A percentile compares a stretch with the other conserved stretches of the same genome.
Conservation (phyloP, 2,888 invertebrate species). For the Sminthurides aquaticus region DNA sequence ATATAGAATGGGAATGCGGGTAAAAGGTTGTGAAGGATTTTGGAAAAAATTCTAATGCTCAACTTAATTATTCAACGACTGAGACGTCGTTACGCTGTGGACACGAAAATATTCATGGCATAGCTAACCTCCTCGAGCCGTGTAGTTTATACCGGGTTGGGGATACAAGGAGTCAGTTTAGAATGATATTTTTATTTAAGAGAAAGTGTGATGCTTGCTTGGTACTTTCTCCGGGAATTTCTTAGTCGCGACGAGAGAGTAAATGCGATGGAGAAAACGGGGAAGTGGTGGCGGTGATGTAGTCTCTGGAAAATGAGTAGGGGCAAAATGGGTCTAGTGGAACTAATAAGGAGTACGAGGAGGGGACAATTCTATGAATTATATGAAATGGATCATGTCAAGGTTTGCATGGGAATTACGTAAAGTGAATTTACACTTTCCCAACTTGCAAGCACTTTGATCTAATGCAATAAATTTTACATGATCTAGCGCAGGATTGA, state of each 20-base stretch:
- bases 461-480: neutral
- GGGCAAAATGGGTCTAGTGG: neutral
- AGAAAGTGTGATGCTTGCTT: no score
- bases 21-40: constrained; percentile 6
- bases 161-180: no score
- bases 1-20: no score
- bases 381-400: neutral
- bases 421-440: constrained; percentile 1
- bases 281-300: no score
- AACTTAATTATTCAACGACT: constrained; percentile 19
- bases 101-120: no score
- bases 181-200: no score
- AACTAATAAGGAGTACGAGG: neutral
- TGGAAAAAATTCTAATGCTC: constrained; percentile 11
- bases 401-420: neutral
- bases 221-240: no score
- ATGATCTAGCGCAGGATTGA: neutral
- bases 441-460: neutral
- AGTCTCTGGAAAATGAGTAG: no score
- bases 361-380: neutral
- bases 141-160: no score
- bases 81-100: constrained; percentile 13
- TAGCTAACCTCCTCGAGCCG: no score
- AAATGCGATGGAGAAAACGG: no score
- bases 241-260: no score